These are phyloP conservation scores for Zoroaster sp. DNA, from an alignment of 53 echinoderm and acorn worm species.

Conservation along the genomic window DNA sequence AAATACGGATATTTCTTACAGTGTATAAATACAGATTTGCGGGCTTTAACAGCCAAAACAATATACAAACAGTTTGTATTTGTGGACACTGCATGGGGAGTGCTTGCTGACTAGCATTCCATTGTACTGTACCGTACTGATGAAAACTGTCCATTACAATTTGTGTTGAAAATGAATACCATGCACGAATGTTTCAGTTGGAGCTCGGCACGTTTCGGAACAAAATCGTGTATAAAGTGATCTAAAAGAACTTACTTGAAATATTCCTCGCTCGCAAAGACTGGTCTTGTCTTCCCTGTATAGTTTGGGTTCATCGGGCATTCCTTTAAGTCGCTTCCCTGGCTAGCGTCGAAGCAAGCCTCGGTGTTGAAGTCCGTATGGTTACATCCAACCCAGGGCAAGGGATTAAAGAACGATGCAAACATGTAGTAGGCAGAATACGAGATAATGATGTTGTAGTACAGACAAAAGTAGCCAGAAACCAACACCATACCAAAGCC, in stretches of 20 bases:
- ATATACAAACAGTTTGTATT: too few relatives aligned
- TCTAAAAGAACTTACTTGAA: conserved; percentile 74
- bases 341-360: conserved; percentile 40
- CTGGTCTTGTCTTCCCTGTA: background rate
- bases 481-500: conserved; percentile 81
- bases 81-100: too few relatives aligned
- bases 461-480: conserved; percentile 79
- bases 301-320: conserved; percentile 13
- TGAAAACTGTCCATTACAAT: too few relatives aligned
- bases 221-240: too few relatives aligned
- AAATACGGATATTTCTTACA: too few relatives aligned
- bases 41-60: too few relatives aligned
- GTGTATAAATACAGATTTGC: too few relatives aligned
- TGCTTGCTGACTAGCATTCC: too few relatives aligned
- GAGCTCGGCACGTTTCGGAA: too few relatives aligned
- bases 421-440: conserved; percentile 86
- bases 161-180: too few relatives aligned
- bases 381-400: conserved; percentile 75
- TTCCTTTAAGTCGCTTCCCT: background rate
- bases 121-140: too few relatives aligned
- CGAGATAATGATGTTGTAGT: conserved; percentile 88
- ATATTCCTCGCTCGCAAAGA: conserved; percentile 74
- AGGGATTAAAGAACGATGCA: conserved; percentile 64
- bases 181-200: too few relatives aligned
- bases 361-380: conserved; percentile 73